Evolutionary conservation across 2,113 vertebrate species (phyloP), one percentile per base, ranked within the genome.

Genomic region (Microcebus jonahi): DNA sequence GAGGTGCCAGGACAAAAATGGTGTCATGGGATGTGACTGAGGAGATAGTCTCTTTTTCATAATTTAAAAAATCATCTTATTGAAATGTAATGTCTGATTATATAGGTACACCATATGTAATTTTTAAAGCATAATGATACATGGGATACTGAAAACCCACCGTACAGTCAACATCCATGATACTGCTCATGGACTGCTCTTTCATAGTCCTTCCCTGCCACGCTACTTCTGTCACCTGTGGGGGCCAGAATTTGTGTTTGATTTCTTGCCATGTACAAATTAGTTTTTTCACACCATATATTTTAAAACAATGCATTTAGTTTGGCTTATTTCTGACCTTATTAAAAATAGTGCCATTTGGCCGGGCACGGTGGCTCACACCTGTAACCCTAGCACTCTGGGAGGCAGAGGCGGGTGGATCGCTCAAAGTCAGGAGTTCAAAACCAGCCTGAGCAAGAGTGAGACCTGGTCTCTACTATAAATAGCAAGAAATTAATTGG

Each of bases 251-350:
- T 29, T 75, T 65, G 34, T 61, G 27, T 94, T 94, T 83, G 53
- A 59, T 70, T 63, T 91, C 21, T 88, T 84, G 29, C 29, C 53
- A 61, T 10, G 59, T 59, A 87, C 68, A 45, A 82, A 59, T 42
- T 75, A 80, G 23, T 67, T 92, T 88, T 81, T 29, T 83, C 13
- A 81, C 25, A 34, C 15, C 29, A 42, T 36, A 8, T 68, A 31
- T 67, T 87, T 91, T 36, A 87, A 63, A 61, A 86, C 15, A 91
- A 29, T 76, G 8, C 68, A 68, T 77, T 88, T 73, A 76, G 29
- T 76, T 88, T 91, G 79, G 53, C 13, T 55, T 83, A 70, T 83
- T 83, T 92, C 88, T 82, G 42, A 83, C 50, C n/a, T 61, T 87
- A 42, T 36, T 83, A 53, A 88, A 87, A 91, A 42, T 31, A 70